Evolutionary conservation across 2,113 vertebrate genomes (phyloP).

Genomic region (Chunga burmeisteri): DNA sequence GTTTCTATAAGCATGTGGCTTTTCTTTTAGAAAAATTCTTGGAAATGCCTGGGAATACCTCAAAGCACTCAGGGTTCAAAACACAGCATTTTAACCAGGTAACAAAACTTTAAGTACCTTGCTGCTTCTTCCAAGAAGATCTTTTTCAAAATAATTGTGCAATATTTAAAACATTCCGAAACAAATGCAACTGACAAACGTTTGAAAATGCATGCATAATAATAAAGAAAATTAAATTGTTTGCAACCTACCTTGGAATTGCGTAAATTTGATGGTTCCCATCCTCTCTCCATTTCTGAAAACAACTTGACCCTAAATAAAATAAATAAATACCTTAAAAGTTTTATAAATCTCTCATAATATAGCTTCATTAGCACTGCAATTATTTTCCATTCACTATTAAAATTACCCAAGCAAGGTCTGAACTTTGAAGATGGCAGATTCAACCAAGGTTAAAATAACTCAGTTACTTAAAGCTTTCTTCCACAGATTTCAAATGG

Average conservation of each 20-base stretch:
- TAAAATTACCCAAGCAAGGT: neutral
- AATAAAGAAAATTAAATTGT: constrained; percentile 26
- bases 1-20: neutral
- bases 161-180: neutral
- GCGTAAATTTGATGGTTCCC: constrained; percentile 99
- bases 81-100: neutral
- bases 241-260: constrained; percentile 92
- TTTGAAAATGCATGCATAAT: neutral
- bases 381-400: neutral
- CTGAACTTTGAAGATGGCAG: neutral
- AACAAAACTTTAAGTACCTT: neutral
- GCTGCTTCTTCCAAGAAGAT: neutral
- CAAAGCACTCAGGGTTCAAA: neutral
- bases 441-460: neutral
- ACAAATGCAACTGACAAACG: neutral
- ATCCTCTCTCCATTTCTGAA: constrained; percentile 98
- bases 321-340: constrained; percentile 62
- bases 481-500: neutral
- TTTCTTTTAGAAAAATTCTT: neutral
- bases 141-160: neutral
- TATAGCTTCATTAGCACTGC: neutral
- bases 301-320: constrained; percentile 95
- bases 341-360: neutral
- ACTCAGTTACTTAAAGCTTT: neutral
- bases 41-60: neutral